Conservation (phyloP, 2,797 vertebrate genomes). For the Avahi laniger region DNA sequence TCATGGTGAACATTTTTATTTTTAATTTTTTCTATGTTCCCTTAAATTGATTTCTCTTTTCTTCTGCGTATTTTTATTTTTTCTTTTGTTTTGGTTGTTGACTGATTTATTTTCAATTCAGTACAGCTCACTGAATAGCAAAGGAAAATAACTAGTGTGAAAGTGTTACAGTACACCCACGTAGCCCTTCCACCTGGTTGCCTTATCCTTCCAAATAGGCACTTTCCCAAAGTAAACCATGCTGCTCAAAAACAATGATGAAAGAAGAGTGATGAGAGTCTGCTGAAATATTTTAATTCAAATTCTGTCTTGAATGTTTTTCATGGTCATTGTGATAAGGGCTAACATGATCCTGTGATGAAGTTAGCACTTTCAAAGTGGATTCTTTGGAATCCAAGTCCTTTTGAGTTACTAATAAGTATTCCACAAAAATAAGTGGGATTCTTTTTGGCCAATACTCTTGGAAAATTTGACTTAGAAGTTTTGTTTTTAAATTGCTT, state of each 20-base stretch:
- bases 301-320: constrained; percentile 22
- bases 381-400: not conserved
- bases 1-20: not conserved
- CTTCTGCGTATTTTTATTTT: constrained; percentile 82
- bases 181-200: constrained; percentile 75
- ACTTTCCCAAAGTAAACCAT: not conserved
- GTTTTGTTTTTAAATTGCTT: not conserved
- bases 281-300: constrained; percentile 43
- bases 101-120: constrained; percentile 88
- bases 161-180: constrained; percentile 84
- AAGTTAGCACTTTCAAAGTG: not conserved
- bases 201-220: constrained; percentile 47
- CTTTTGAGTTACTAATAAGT: not conserved
- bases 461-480: not conserved
- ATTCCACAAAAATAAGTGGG: not conserved
- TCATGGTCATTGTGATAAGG: not conserved
- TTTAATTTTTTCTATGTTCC: not conserved
- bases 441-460: not conserved
- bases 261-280: constrained; percentile 38
- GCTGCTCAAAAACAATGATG: constrained; percentile 51
- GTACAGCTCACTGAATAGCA: constrained; percentile 90
- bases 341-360: not conserved
- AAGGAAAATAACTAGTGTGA: constrained; percentile 85
- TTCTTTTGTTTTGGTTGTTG: constrained; percentile 84
- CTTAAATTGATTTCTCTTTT: constrained; percentile 79